Conservation (phyloP, 2,113 vertebrate species). For the Phrynosoma platyrhinos region DNA sequence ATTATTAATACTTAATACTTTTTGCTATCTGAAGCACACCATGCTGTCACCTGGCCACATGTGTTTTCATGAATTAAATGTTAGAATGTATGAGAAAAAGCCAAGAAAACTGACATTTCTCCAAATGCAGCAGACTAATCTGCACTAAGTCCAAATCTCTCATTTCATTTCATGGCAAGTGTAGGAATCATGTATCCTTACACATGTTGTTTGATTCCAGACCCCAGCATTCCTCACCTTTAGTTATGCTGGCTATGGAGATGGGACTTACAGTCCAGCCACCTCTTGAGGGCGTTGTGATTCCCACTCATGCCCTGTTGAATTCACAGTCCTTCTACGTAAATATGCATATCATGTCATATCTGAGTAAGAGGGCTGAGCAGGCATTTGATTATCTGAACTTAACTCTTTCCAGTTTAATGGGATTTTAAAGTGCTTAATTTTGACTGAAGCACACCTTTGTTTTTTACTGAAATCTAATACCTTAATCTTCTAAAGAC, state of each 20-base stretch:
- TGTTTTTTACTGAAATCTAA: conserved; percentile 15
- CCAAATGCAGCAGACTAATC: not conserved
- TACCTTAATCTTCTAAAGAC: conserved; percentile 20
- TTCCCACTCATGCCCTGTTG: not conserved
- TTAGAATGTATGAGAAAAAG: not conserved
- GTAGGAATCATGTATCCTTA: too few relatives aligned
- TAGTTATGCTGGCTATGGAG: too few relatives aligned
- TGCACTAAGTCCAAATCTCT: not conserved
- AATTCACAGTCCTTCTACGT: not conserved
- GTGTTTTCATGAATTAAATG: too few relatives aligned
- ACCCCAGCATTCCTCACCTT: too few relatives aligned
- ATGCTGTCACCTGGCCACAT: too few relatives aligned
- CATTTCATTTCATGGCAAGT: not conserved
- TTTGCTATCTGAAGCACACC: too few relatives aligned
- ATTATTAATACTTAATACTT: too few relatives aligned
- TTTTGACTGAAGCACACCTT: not conserved
- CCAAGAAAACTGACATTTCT: too few relatives aligned
- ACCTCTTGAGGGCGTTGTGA: too few relatives aligned
- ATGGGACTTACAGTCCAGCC: too few relatives aligned
- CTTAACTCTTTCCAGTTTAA: not conserved
- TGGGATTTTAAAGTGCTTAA: not conserved
- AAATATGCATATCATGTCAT: not conserved
- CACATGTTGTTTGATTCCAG: too few relatives aligned
- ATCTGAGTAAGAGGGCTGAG: not conserved
- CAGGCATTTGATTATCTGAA: not conserved